phyloP scores from a whole-genome alignment of 2,113 vertebrate genomes.

The Neoarius graeffei region DNA sequence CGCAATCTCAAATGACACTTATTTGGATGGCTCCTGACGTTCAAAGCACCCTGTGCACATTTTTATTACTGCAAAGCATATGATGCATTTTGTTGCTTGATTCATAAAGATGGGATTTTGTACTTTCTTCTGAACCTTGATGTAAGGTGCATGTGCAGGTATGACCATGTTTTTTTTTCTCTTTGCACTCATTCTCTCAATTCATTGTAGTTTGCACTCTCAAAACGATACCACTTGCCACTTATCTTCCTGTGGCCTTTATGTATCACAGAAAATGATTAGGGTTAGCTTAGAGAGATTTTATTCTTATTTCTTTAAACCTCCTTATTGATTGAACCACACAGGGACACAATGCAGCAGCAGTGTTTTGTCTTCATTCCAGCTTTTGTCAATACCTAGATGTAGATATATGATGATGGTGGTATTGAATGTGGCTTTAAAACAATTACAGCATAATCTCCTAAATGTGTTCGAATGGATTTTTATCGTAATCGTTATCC shows the following conservation, averaged over 20 bases:
- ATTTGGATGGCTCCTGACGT: neutral
- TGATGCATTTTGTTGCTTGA: constrained; percentile 12
- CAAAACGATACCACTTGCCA: constrained; percentile 14
- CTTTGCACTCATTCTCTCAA: neutral
- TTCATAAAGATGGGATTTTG: neutral
- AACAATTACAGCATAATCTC: constrained; percentile 37
- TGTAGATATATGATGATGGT: constrained; percentile 44
- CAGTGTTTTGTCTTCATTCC: constrained; percentile 33
- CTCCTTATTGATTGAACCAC: constrained; percentile 36
- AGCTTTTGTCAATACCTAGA: constrained; percentile 39
- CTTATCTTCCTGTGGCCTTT: constrained; percentile 31
- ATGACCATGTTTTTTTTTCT: neutral
- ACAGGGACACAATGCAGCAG: constrained; percentile 7
- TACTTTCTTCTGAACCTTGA: neutral
- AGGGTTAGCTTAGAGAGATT: constrained; percentile 36
- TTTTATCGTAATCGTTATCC: constrained; percentile 3
- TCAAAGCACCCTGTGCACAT: neutral
- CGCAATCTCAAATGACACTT: neutral
- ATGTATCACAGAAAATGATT: constrained; percentile 25
- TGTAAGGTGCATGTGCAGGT: neutral
- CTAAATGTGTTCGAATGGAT: constrained; percentile 7
- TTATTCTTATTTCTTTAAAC: constrained; percentile 38
- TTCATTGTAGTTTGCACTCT: constrained; percentile 8
- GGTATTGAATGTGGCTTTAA: constrained; percentile 33
- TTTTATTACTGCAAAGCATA: constrained; percentile 12